Evolutionary conservation across 2,888 invertebrate genomes (phyloP), one percentile per base, ranked within the genome.

Genomic region (Bugula neritina): DNA sequence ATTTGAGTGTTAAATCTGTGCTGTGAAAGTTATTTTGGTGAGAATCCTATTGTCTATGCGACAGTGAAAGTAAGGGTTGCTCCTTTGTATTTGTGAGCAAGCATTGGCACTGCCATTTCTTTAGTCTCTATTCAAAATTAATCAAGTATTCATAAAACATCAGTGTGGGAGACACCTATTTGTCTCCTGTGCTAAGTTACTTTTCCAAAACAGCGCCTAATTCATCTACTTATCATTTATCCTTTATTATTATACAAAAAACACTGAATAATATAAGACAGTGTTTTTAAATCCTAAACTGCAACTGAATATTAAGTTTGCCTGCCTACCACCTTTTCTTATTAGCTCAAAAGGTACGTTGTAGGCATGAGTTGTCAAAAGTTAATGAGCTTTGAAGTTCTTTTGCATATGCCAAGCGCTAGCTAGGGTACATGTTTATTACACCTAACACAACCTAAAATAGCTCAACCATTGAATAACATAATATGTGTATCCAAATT

Each of bases 121-220:
- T 63, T 63, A 63, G 31, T 55, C 27, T 34, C 63, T 63, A 63
- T 63, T 63, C 63, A 63, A 63, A 34, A 13, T 63, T 63, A 63
- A 63, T 63, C 63, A 27, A 63, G 63, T 63, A 63, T 63, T 63
- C 29, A 63, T 29, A 29, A 63, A 43, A 31, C 17, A 31, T 63
- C 31, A 34, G 31, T 63, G 31, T 27, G 3, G n/a, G 27, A 25
- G 63, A 25, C 63, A 25, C 63, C 57, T 63, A 5, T 13, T 10
- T 63, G 63, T 63, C 63, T 63, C 63, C 27, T 13, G 5, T n/a
- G 5, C 43, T 43, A 43, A 10, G 17, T 43, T 17, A 10, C 43
- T 17, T 17, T 43, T 43, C 43, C 17, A 43, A 5, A 10, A 5
- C 17, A 43, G 43, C 43, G 43, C 43, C 43, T 43, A 10, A 43